These are phyloP conservation scores for Neodiprion lecontei DNA, from an alignment of 1,140 invertebrate species.

Conservation along the genomic window DNA sequence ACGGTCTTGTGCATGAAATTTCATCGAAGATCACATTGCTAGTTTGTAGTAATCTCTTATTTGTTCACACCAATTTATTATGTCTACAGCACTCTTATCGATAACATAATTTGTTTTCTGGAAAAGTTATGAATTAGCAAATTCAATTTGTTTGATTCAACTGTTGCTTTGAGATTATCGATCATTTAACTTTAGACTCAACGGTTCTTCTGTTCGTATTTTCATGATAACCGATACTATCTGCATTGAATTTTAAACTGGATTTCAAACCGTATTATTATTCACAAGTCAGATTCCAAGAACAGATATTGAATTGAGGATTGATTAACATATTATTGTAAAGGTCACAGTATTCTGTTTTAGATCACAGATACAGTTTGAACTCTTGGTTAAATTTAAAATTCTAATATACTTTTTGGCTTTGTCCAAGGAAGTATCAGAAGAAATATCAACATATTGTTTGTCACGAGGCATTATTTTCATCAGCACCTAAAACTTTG, in stretches of 20 bases:
- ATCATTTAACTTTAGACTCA: neutral
- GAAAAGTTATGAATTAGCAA: no score
- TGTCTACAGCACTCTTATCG: no score
- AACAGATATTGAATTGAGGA: neutral
- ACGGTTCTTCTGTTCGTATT: neutral
- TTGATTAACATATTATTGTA: neutral
- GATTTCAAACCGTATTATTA: neutral
- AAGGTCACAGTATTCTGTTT: neutral
- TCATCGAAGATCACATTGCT: no score
- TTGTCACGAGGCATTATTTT: neutral
- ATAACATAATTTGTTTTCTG: no score
- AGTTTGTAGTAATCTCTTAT: no score
- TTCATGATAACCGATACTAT: neutral
- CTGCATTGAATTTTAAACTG: neutral
- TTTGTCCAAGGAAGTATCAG: neutral
- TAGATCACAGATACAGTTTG: neutral
- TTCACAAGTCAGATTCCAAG: neutral
- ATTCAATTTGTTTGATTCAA: no score
- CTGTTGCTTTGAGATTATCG: neutral
- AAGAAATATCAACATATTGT: neutral
- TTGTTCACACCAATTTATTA: no score
- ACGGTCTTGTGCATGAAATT: no score
- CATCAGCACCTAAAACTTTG: neutral
- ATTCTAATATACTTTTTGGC: neutral
- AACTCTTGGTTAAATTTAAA: constrained; percentile 1